Evolutionary conservation across 2,113 vertebrate species (phyloP).

Genomic region (Hirundichthys speculiger): DNA sequence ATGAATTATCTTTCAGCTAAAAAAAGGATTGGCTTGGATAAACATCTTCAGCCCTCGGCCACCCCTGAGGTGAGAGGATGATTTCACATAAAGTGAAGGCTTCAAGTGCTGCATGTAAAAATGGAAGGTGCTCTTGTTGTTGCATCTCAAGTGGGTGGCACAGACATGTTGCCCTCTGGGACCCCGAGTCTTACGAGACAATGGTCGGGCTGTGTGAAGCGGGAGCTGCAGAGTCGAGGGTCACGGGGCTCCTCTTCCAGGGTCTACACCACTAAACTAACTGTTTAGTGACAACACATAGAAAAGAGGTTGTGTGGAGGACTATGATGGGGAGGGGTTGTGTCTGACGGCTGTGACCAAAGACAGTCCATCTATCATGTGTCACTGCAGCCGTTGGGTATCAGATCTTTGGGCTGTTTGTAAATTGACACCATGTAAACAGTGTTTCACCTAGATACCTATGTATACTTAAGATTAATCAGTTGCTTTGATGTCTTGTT

Average conservation of each 20-base stretch:
- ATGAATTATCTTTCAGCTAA: constrained; percentile 75
- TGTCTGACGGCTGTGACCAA: constrained; percentile 54
- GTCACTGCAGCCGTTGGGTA: constrained; percentile 58
- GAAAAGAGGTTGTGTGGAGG: constrained; percentile 56
- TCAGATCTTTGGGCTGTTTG: constrained; percentile 22
- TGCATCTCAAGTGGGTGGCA: constrained; percentile 79
- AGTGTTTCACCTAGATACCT: constrained; percentile 5
- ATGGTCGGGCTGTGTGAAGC: constrained; percentile 65
- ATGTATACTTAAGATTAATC: constrained; percentile 1
- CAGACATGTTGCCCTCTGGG: constrained; percentile 67
- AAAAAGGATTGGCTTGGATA: constrained; percentile 77
- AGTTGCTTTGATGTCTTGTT: not conserved
- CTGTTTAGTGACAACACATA: constrained; percentile 75
- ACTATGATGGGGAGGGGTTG: constrained; percentile 28
- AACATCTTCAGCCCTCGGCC: constrained; percentile 72
- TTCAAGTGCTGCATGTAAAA: constrained; percentile 80
- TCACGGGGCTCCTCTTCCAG: constrained; percentile 67
- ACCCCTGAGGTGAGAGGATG: constrained; percentile 75
- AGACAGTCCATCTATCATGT: constrained; percentile 69
- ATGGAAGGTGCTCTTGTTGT: constrained; percentile 80
- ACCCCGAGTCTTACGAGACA: constrained; percentile 63
- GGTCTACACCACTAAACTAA: constrained; percentile 64
- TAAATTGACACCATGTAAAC: constrained; percentile 29
- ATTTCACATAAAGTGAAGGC: constrained; percentile 65
- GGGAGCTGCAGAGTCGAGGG: constrained; percentile 52